A percentile compares a stretch with the other conserved stretches of the same genome.
These are phyloP conservation scores for Ctenopoma kingsleyae DNA, from an alignment of 2,797 vertebrate species.

Conservation along the genomic window DNA sequence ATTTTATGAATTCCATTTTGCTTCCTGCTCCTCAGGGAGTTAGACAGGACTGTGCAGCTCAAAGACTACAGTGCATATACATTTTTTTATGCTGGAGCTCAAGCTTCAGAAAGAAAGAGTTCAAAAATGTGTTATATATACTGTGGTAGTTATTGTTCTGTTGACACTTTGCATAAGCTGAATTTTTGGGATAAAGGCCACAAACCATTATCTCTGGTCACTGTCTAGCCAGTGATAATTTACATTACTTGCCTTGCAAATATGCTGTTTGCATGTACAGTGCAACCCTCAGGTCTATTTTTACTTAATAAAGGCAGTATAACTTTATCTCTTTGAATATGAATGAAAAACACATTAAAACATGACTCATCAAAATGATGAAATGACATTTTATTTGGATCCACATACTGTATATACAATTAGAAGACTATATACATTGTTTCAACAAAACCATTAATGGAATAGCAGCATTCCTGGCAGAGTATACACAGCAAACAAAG, in stretches of 20 bases:
- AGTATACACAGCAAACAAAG: constrained; percentile 53
- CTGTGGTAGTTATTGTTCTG: constrained; percentile 54
- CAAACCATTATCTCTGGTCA: constrained; percentile 57
- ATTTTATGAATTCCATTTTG: constrained; percentile 40
- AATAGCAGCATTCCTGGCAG: constrained; percentile 67
- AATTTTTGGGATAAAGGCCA: constrained; percentile 58
- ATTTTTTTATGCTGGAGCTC: constrained; percentile 50
- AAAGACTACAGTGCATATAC: constrained; percentile 45
- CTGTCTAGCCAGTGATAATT: constrained; percentile 54
- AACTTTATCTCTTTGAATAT: constrained; percentile 51
- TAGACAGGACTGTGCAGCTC: constrained; percentile 61
- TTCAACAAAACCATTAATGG: constrained; percentile 39
- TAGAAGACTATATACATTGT: constrained; percentile 39
- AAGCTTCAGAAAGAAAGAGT: constrained; percentile 45
- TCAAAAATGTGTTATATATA: constrained; percentile 41
- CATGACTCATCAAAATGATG: constrained; percentile 1
- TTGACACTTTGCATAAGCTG: constrained; percentile 72
- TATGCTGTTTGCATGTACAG: constrained; percentile 77
- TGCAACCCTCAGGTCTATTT: constrained; percentile 81
- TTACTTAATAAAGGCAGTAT: constrained; percentile 83
- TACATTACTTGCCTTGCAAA: constrained; percentile 66
- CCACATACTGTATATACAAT: constrained; percentile 34
- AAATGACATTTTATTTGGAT: constrained; percentile 59
- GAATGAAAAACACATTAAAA: constrained; percentile 3
- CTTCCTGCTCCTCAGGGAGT: constrained; percentile 51